These are phyloP conservation scores for Crocuta crocuta DNA, from an alignment of 2,113 vertebrate species.

Conservation along the genomic window DNA sequence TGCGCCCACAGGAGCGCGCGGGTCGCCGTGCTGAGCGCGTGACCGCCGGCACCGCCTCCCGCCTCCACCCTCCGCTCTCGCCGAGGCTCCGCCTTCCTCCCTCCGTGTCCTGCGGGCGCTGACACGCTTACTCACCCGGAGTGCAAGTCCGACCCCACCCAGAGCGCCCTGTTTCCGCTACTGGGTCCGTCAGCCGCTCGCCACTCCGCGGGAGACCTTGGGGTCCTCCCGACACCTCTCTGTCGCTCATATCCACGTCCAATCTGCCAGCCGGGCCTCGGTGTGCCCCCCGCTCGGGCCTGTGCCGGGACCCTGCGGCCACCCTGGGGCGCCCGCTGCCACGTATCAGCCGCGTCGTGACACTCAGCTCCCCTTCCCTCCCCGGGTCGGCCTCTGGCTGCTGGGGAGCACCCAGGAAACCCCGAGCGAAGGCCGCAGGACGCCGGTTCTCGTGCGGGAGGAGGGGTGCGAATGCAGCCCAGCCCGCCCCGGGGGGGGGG, in stretches of 20 bases:
- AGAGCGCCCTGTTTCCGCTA: rapidly evolving
- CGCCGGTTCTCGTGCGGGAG: not conserved
- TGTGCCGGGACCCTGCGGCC: too few relatives aligned
- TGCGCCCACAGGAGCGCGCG: rapidly evolving
- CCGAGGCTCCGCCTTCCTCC: not conserved
- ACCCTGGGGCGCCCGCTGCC: too few relatives aligned
- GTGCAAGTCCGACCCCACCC: not conserved
- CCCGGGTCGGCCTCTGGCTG: not conserved
- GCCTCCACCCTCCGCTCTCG: not conserved
- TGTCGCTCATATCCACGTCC: not conserved
- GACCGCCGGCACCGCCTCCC: not conserved
- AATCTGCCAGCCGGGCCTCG: not conserved
- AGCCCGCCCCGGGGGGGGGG: too few relatives aligned
- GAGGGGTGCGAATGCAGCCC: not conserved
- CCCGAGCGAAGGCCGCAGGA: not conserved
- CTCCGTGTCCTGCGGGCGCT: not conserved
- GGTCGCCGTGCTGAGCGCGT: too few relatives aligned
- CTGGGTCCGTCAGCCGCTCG: not conserved
- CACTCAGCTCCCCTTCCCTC: not conserved
- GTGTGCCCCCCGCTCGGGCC: not conserved
- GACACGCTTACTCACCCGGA: not conserved
- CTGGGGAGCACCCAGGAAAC: not conserved
- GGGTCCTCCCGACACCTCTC: not conserved
- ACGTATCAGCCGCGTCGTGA: too few relatives aligned
- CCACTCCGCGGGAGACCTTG: not conserved